Percentiles rank a stretch among this genome's conserved stretches.
These are phyloP conservation scores for Porites evermanni DNA, from an alignment of 92 coral and sea anemone species.

Conservation along the genomic window DNA sequence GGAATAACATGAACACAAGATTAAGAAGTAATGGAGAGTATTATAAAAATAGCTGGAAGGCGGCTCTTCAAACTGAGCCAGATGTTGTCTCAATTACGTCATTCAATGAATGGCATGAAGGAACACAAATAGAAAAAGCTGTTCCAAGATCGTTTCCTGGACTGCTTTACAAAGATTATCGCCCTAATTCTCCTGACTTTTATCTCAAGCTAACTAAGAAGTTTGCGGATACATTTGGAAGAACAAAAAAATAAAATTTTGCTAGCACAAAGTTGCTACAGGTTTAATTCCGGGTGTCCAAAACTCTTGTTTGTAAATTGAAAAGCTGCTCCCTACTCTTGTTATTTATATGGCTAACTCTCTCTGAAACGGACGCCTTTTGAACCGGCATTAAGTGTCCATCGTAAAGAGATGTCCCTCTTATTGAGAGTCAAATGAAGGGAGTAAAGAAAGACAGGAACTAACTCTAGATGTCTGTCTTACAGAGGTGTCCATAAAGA, in stretches of 20 bases:
- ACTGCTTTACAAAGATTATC: slow-evolving; percentile 71
- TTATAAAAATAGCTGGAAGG: slow-evolving; percentile 88
- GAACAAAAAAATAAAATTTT: neutral
- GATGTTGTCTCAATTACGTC: slow-evolving; percentile 90
- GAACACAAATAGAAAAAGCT: slow-evolving; percentile 97
- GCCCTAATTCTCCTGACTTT: slow-evolving; percentile 77
- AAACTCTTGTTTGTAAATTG: too few species aligned
- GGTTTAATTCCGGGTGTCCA: neutral
- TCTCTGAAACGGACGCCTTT: too few species aligned
- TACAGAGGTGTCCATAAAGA: too few species aligned
- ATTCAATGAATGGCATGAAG: slow-evolving; percentile 99
- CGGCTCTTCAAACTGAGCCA: slow-evolving; percentile 85
- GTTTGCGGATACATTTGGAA: slow-evolving; percentile 66
- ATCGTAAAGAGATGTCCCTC: too few species aligned
- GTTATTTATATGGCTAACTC: too few species aligned
- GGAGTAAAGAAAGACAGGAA: too few species aligned
- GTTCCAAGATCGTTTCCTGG: slow-evolving; percentile 83
- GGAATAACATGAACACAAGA: slow-evolving; percentile 88
- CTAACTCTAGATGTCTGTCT: too few species aligned
- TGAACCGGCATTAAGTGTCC: too few species aligned
- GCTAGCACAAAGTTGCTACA: neutral
- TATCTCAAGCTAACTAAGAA: slow-evolving; percentile 82
- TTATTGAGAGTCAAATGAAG: too few species aligned
- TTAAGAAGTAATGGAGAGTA: slow-evolving; percentile 81
- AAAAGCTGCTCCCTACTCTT: too few species aligned